A percentile compares a stretch with the other conserved stretches of the same genome.
phyloP scores from a whole-genome alignment of 1,140 invertebrate species.

The Caenorhabditis inopinata region DNA sequence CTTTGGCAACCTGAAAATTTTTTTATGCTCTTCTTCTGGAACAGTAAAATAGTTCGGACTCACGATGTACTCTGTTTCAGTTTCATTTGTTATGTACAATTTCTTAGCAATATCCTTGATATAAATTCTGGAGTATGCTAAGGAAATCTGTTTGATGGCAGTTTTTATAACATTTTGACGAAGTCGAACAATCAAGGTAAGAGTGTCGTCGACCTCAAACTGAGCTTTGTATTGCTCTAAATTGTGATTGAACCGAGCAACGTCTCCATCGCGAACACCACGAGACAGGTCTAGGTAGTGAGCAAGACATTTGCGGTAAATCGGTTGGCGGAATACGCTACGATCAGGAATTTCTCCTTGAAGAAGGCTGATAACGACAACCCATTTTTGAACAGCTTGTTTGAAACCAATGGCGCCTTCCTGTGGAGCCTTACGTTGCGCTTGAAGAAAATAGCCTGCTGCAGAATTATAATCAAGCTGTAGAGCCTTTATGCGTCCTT shows the following conservation, averaged over 20 bases:
- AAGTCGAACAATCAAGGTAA: conserved; percentile 71
- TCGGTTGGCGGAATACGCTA: conserved; percentile 76
- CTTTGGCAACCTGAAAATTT: conserved; percentile 77
- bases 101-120: conserved; percentile 90
- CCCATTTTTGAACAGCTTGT: conserved; percentile 93
- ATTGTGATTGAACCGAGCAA: conserved; percentile 89
- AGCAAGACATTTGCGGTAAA: conserved; percentile 80
- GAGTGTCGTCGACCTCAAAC: conserved; percentile 61
- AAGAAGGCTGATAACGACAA: conserved; percentile 90
- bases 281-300: conserved; percentile 97
- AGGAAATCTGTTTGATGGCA: conserved; percentile 86
- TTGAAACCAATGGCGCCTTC: conserved; percentile 95
- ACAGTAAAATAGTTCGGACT: not conserved
- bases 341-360: conserved; percentile 94
- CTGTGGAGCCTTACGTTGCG: conserved; percentile 90
- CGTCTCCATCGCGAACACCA: conserved; percentile 86
- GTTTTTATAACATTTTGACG: conserved; percentile 99
- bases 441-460: conserved; percentile 85
- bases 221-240: conserved; percentile 74
- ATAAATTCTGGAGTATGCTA: conserved; percentile 94
- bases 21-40: not conserved
- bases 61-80: conserved; percentile 96
- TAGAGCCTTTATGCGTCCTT: conserved; percentile 94
- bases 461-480: conserved; percentile 93
- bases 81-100: conserved; percentile 85